A percentile compares a stretch with the other conserved stretches of the same genome.
These are phyloP conservation scores for Musca vetustissima DNA, from an alignment of 1,140 invertebrate species.

Conservation along the genomic window DNA sequence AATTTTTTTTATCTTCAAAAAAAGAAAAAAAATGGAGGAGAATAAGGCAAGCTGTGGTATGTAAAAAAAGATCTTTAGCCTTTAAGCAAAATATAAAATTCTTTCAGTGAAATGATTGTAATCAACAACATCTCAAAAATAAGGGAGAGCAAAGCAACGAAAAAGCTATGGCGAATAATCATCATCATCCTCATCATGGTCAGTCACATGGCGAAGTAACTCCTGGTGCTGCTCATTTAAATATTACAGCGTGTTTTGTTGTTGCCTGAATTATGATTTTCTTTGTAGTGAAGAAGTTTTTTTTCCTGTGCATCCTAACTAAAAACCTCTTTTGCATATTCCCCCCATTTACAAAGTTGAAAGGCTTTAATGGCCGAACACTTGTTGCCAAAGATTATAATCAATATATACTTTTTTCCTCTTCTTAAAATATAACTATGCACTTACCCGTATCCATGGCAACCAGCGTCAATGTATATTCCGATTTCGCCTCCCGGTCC, in stretches of 20 bases:
- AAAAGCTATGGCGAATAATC: too few relatives aligned
- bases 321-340: too few relatives aligned
- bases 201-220: too few relatives aligned
- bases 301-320: too few relatives aligned
- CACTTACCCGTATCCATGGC: slow-evolving; percentile 90
- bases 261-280: too few relatives aligned
- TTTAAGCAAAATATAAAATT: slow-evolving; percentile 19
- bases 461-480: slow-evolving; percentile 81
- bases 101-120: slow-evolving; percentile 21
- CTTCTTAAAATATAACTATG: background rate
- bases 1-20: background rate
- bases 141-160: too few relatives aligned
- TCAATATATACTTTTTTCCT: background rate
- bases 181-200: too few relatives aligned
- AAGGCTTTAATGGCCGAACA: background rate
- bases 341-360: too few relatives aligned
- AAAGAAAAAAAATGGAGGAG: background rate
- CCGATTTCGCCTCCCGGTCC: slow-evolving; percentile 79
- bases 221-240: too few relatives aligned
- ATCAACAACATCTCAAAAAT: background rate
- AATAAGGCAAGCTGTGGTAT: background rate
- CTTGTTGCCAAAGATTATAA: slow-evolving; percentile 20
- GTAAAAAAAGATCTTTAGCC: background rate
- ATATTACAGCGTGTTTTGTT: too few relatives aligned
- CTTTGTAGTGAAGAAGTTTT: too few relatives aligned